Conservation (phyloP, 2,113 vertebrate genomes). For the Gorsachius goisagi region DNA sequence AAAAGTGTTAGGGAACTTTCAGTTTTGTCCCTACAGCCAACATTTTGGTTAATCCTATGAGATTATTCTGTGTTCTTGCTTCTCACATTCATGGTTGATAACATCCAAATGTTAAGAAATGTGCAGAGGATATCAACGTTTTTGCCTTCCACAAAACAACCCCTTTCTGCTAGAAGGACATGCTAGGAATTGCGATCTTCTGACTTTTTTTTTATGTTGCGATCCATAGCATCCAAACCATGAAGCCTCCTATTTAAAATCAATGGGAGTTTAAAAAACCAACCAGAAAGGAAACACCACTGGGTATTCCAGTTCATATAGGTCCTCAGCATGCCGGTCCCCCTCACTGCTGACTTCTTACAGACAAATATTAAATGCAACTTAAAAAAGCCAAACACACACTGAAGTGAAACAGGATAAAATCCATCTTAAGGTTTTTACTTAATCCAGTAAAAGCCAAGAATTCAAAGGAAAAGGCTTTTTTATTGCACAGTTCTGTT, state of each 20-base stretch:
- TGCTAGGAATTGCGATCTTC: background rate
- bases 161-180: background rate
- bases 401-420: background rate
- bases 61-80: background rate
- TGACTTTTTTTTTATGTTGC: background rate
- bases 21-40: background rate
- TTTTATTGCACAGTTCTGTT: background rate
- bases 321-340: background rate
- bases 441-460: background rate
- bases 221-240: background rate
- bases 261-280: background rate
- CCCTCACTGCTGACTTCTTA: background rate
- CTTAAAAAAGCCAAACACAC: background rate
- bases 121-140: background rate
- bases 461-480: background rate
- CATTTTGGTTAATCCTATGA: background rate
- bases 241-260: background rate
- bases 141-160: background rate
- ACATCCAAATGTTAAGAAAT: background rate
- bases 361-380: background rate
- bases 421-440: background rate
- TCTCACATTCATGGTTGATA: constrained; percentile 8
- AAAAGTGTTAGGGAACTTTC: background rate
- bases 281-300: background rate
- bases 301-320: background rate